Percentiles rank a stretch among this genome's conserved stretches.
phyloP scores from a whole-genome alignment of 2,888 invertebrate genomes.

The Monopis laevigella region DNA sequence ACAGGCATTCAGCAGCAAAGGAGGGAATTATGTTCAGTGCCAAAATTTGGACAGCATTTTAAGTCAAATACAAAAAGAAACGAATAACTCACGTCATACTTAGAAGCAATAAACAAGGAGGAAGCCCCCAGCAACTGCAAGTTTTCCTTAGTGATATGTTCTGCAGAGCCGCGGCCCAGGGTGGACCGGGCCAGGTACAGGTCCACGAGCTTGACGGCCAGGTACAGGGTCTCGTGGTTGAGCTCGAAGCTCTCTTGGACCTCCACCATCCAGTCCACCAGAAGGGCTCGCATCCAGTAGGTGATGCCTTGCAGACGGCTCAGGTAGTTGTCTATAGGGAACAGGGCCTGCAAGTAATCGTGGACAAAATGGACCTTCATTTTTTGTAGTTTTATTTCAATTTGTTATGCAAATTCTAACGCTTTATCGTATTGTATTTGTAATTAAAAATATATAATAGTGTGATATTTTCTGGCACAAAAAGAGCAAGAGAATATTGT shows the following conservation, averaged over 20 bases:
- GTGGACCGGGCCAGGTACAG: slow-evolving; percentile 74
- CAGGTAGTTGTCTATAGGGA: slow-evolving; percentile 85
- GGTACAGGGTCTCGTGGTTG: slow-evolving; percentile 97
- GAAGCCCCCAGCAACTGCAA: slow-evolving; percentile 93
- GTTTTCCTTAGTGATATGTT: slow-evolving; percentile 79
- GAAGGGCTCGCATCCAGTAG: slow-evolving; percentile 88
- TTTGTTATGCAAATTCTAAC: too few relatives aligned
- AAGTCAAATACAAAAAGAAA: too few relatives aligned
- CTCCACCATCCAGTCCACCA: slow-evolving; percentile 99
- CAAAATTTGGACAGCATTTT: too few relatives aligned
- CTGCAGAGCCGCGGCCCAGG: slow-evolving; percentile 33
- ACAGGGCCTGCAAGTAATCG: slow-evolving; percentile 67
- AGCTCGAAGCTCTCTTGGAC: slow-evolving; percentile 97
- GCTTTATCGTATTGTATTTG: too few relatives aligned
- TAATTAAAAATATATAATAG: too few relatives aligned
- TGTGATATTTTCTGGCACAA: too few relatives aligned
- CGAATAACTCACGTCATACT: slow-evolving; percentile 84
- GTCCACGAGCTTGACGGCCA: slow-evolving; percentile 96
- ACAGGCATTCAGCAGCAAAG: too few relatives aligned
- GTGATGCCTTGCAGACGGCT: slow-evolving; percentile 80
- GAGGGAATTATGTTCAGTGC: too few relatives aligned
- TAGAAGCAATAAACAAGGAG: slow-evolving; percentile 92
- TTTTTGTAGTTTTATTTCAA: too few relatives aligned
- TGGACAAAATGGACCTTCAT: too few relatives aligned
- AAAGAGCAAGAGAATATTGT: too few relatives aligned